Evolutionary conservation across 2,888 invertebrate species (phyloP).

Genomic region (Agonopterix alstromeriana): DNA sequence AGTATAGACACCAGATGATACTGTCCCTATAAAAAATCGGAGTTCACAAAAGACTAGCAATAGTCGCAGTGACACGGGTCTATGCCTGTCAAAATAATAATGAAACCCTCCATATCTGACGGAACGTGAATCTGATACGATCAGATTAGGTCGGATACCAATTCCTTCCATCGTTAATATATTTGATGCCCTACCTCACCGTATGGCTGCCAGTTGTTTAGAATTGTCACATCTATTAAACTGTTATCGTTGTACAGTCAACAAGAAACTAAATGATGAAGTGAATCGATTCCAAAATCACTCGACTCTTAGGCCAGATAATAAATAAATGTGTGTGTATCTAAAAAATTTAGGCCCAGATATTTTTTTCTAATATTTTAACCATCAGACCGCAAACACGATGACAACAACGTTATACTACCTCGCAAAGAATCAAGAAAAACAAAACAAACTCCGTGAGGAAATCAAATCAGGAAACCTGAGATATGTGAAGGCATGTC

Average conservation of each 20-base stretch:
- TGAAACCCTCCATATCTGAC: no score
- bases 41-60: no score
- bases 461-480: slow-evolving; percentile 46
- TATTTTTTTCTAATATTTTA: background rate
- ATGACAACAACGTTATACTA: slow-evolving; percentile 68
- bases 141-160: no score
- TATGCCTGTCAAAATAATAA: no score
- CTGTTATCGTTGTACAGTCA: no score
- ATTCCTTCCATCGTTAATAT: background rate
- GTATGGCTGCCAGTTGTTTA: no score
- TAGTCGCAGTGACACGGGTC: no score
- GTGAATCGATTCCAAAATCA: background rate
- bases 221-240: no score
- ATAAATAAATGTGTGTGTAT: no score
- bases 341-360: background rate
- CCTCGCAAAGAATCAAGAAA: slow-evolving; percentile 73
- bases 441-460: slow-evolving; percentile 74
- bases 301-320: background rate
- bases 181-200: background rate
- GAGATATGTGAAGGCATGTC: slow-evolving; percentile 78
- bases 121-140: no score
- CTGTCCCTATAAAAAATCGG: no score
- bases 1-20: no score
- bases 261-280: background rate
- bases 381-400: slow-evolving; percentile 63